phyloP scores from a whole-genome alignment of 2,888 invertebrate genomes.

The Ganaspis brasiliensis region DNA sequence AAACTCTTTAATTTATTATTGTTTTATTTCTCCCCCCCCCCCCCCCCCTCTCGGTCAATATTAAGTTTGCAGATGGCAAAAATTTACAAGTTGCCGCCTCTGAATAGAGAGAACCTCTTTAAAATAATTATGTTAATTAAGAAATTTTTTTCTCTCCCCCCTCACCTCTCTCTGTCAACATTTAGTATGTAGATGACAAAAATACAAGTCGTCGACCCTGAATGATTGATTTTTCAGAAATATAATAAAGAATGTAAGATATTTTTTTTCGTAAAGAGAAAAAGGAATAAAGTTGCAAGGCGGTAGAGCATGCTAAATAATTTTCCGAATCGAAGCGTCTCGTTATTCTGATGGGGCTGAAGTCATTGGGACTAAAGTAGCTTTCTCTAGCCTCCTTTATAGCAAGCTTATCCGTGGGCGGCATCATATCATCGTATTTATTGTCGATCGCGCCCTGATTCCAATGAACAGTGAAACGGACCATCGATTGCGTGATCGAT shows the following conservation, averaged over 20 bases:
- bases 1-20: too few relatives aligned
- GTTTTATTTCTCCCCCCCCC: too few relatives aligned
- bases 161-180: too few relatives aligned
- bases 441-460: constrained; percentile 54
- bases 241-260: background rate
- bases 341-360: constrained; percentile 22
- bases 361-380: constrained; percentile 31
- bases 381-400: constrained; percentile 33
- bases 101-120: too few relatives aligned
- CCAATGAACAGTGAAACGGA: constrained; percentile 40
- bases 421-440: constrained; percentile 47
- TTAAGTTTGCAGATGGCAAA: too few relatives aligned
- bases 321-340: constrained; percentile 13
- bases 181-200: too few relatives aligned
- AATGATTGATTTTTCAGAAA: too few relatives aligned
- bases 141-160: too few relatives aligned
- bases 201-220: too few relatives aligned
- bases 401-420: background rate
- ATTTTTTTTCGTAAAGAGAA: background rate
- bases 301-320: constrained; percentile 17
- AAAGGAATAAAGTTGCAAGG: background rate
- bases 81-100: too few relatives aligned
- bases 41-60: too few relatives aligned
- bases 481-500: constrained; percentile 41
- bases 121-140: too few relatives aligned